Conservation (phyloP, 1,140 invertebrate genomes). For the Coelopa frigida region DNA sequence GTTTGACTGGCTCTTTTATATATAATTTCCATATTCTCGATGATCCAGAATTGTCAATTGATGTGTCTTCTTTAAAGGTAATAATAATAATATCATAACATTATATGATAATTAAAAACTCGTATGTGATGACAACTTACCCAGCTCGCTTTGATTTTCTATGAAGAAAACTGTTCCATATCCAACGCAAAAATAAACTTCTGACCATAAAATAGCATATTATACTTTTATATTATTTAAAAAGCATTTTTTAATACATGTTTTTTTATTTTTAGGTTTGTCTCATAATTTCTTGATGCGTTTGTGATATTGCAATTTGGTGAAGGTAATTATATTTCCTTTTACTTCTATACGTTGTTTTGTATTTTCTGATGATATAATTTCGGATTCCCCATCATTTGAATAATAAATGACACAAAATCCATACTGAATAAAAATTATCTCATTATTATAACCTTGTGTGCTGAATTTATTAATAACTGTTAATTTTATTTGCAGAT, state of each 20-base stretch:
- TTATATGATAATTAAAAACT: background rate
- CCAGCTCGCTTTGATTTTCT: constrained; percentile 34
- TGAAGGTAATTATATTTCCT: background rate
- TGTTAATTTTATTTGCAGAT: no score
- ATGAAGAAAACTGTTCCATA: constrained; percentile 34
- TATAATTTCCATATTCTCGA: no score
- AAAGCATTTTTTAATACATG: background rate
- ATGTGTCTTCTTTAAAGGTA: no score
- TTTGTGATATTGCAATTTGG: background rate
- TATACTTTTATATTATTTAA: background rate
- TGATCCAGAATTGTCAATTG: no score
- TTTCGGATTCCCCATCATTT: constrained; percentile 18
- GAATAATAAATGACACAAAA: constrained; percentile 15
- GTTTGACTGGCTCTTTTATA: no score
- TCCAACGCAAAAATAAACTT: constrained; percentile 25
- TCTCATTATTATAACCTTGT: no score
- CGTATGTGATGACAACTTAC: constrained; percentile 27
- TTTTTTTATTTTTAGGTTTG: background rate
- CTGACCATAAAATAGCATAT: constrained; percentile 13
- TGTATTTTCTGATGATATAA: constrained; percentile 10
- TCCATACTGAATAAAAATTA: constrained; percentile 7
- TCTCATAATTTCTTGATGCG: no score
- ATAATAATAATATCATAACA: background rate
- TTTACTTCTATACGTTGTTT: background rate
- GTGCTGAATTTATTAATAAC: no score